phyloP scores from a whole-genome alignment of 1,140 invertebrate species.

The Ostrea denselamellosa region DNA sequence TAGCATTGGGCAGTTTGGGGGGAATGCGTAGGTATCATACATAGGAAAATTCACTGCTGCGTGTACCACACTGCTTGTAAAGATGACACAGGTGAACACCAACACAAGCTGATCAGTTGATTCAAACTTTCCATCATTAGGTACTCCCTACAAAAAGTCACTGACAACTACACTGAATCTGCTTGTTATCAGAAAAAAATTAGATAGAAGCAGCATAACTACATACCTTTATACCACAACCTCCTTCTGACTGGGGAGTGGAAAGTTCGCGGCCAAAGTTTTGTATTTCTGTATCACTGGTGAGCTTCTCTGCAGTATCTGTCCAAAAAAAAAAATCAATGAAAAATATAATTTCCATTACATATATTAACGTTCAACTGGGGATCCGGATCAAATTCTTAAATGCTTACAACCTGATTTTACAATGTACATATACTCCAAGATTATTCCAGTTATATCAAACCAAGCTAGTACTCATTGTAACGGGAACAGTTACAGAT shows the following conservation, averaged over 20 bases:
- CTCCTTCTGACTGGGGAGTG: conserved; percentile 52
- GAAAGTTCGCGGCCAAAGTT: conserved; percentile 2
- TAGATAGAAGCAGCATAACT: background rate
- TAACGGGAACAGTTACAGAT: too few species aligned
- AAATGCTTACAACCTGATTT: too few species aligned
- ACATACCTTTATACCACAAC: conserved; percentile 58
- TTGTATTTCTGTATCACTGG: background rate
- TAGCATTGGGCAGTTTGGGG: conserved; percentile 79
- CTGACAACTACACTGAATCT: background rate
- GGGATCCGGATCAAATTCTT: too few species aligned
- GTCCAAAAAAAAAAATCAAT: background rate
- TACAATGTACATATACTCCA: too few species aligned
- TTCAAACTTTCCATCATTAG: conserved; percentile 68
- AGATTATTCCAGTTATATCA: too few species aligned
- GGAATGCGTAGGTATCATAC: conserved; percentile 77
- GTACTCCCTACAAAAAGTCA: conserved; percentile 49
- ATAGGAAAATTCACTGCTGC: conserved; percentile 77
- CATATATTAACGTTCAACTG: too few species aligned
- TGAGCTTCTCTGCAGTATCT: background rate
- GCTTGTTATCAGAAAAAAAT: background rate
- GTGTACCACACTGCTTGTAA: conserved; percentile 77
- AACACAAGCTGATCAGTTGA: conserved; percentile 70
- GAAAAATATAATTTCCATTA: too few species aligned
- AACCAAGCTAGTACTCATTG: too few species aligned
- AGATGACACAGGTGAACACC: conserved; percentile 74